Percentiles rank a stretch among this genome's conserved stretches.
phyloP scores from a whole-genome alignment of 2,888 invertebrate genomes.

The Cheilosia vulpina region DNA sequence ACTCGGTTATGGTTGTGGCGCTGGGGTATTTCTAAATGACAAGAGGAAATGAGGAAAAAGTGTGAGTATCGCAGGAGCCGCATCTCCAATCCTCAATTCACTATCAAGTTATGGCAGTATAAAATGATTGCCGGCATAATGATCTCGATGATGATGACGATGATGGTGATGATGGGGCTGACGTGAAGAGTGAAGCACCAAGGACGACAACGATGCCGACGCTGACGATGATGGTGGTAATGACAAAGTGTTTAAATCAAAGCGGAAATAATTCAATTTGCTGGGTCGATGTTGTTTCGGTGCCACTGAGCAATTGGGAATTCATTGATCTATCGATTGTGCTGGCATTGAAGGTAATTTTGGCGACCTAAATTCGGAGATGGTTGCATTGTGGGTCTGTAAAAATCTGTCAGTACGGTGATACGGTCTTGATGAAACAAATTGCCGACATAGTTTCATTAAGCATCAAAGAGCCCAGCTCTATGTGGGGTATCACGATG shows the following conservation, averaged over 20 bases:
- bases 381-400: not conserved
- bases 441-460: no score
- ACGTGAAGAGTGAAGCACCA: constrained; percentile 58
- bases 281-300: constrained; percentile 55
- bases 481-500: no score
- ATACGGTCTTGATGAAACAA: no score
- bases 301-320: constrained; percentile 41
- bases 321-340: constrained; percentile 62
- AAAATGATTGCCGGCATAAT: constrained; percentile 71
- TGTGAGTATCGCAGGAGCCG: constrained; percentile 2
- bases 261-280: constrained; percentile 73
- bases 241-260: constrained; percentile 66
- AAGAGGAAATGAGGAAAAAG: constrained; percentile 38
- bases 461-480: no score
- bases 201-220: constrained; percentile 44
- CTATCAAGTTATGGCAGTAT: constrained; percentile 60
- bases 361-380: not conserved
- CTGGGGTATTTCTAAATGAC: constrained; percentile 57
- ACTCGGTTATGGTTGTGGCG: not conserved
- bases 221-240: constrained; percentile 45
- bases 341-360: constrained; percentile 37
- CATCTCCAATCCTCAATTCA: constrained; percentile 61
- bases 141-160: constrained; percentile 57
- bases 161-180: constrained; percentile 54
- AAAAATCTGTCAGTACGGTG: no score